These are phyloP conservation scores for Ecliptopera silaceata DNA, from an alignment of 2,888 invertebrate species.

Conservation along the genomic window DNA sequence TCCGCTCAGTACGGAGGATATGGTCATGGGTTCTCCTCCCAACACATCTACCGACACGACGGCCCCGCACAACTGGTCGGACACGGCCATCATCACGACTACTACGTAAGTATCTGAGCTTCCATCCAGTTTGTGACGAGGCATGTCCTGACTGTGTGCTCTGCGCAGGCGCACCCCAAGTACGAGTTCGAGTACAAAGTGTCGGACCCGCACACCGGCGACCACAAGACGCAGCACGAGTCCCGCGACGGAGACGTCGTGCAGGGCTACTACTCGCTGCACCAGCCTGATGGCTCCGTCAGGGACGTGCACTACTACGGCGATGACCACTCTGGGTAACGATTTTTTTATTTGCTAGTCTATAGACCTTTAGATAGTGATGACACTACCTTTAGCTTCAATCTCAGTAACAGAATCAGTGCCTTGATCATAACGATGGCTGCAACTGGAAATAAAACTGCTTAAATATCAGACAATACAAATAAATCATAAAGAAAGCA, in stretches of 20 bases:
- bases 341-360: too few species aligned
- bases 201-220: constrained; percentile 54
- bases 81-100: constrained; percentile 37
- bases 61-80: constrained; percentile 43
- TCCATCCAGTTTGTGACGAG: background rate
- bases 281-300: constrained; percentile 54
- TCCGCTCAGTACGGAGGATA: constrained; percentile 50
- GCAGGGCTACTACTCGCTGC: constrained; percentile 56
- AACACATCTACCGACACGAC: constrained; percentile 47
- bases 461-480: too few species aligned
- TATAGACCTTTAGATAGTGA: background rate
- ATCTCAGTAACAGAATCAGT: too few species aligned
- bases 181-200: constrained; percentile 59
- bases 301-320: constrained; percentile 49
- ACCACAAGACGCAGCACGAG: constrained; percentile 58
- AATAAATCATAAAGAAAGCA: too few species aligned
- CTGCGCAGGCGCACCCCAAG: constrained; percentile 56
- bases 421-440: too few species aligned
- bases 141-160: constrained; percentile 1
- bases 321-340: constrained; percentile 46
- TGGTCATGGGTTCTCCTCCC: constrained; percentile 47
- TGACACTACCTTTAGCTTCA: too few species aligned
- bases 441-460: too few species aligned
- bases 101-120: constrained; percentile 32
- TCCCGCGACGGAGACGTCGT: constrained; percentile 57